Base-by-base conservation (phyloP, 2,113 vertebrate species). In the Anoplopoma fimbria region DNA sequence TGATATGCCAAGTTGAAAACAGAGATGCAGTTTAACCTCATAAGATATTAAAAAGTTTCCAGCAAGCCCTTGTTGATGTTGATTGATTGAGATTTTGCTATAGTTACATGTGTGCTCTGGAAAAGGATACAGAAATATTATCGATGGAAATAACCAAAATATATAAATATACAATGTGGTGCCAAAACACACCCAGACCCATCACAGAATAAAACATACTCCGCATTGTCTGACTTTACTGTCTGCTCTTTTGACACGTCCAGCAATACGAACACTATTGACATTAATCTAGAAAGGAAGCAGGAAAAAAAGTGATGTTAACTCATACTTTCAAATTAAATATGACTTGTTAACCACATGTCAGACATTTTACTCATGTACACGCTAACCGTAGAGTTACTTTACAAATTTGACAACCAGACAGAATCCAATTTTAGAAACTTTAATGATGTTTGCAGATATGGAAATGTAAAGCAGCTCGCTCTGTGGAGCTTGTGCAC, bases 361-460 rank as follows among this genome's bases (percentile, higher is more conserved):
- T 49, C 13, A 25, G 53, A 67, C 21, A 60, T 58, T 80, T 63
- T 45, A n/a, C 42, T 19, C 1, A 1, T 77, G 67, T 15, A 42
- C 60, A 51, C 15, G 10, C 49, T 34, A 64, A 78, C 79, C 9
- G 15, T 6, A 51, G 81, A 69, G 64, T 58, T 45, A 40, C 61
- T 81, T 85, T 27, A 74, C 74, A 79, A 60, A 82, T 86, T 65
- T 77, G 71, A 74, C 71, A 70, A 77, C n/a, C 49, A 9, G 58
- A 19, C n/a, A 25, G 67, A 79, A 83, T 83, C 82, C 63, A 83
- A 76, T 85, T 83, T 81, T 73, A 57, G 53, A 62, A 61, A 36
- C 63, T 82, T 81, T 73, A 86, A 87, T 86, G 25, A 77, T 84
- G 77, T 90, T 90, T 91, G 84, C 84, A 69, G 73, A 83, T 34